A percentile compares a stretch with the other conserved stretches of the same genome.
Conservation (phyloP, 2,113 vertebrate species). For the Gavialis gangeticus region DNA sequence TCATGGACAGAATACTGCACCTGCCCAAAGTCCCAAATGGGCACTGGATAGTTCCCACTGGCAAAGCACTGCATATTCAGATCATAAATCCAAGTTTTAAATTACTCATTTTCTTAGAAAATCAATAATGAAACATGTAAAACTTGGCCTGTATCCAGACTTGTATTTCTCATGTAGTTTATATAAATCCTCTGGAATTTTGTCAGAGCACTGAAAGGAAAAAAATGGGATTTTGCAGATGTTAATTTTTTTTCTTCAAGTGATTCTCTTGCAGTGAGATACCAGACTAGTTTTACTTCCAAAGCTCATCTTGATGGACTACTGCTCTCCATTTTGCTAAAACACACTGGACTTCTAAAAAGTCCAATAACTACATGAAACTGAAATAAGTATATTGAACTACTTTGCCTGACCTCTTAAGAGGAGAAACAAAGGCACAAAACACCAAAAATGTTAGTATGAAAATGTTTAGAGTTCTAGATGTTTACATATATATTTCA, state of each 20-base stretch:
- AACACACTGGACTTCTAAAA: neutral
- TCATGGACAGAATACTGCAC: neutral
- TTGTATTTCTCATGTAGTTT: neutral
- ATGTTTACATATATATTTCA: neutral
- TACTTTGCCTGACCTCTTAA: neutral
- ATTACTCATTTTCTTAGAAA: neutral
- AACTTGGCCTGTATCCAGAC: neutral
- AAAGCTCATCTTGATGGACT: neutral
- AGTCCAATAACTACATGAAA: neutral
- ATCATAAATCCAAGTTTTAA: neutral
- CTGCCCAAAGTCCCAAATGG: too few relatives aligned
- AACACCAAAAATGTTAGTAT: neutral
- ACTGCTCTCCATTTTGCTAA: neutral
- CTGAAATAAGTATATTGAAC: too few relatives aligned
- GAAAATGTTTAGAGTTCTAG: neutral
- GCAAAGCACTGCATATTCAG: neutral
- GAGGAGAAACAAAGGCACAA: neutral
- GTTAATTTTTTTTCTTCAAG: neutral
- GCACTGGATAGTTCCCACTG: neutral
- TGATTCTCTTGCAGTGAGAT: neutral
- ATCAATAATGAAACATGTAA: neutral
- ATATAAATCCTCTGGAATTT: neutral
- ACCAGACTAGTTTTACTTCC: neutral
- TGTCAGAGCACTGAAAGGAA: neutral
- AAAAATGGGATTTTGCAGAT: neutral